A percentile compares a stretch with the other conserved stretches of the same genome.
phyloP scores from a whole-genome alignment of 2,113 vertebrate species.

The Scomber scombrus region DNA sequence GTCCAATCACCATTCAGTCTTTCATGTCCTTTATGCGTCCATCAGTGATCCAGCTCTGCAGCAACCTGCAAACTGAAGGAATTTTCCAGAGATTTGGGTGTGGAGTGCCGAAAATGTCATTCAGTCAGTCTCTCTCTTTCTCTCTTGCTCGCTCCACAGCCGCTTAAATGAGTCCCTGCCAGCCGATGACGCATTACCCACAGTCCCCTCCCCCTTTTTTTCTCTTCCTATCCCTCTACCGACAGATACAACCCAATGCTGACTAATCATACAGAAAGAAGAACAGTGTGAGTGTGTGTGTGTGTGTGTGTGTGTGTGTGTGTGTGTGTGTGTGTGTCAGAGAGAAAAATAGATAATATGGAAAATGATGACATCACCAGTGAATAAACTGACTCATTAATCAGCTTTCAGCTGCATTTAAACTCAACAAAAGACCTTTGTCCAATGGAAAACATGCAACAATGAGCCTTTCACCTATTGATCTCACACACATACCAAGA shows the following conservation, averaged over 20 bases:
- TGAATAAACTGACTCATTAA: slow-evolving; percentile 31
- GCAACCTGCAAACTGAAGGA: slow-evolving; percentile 42
- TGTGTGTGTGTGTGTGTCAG: not conserved
- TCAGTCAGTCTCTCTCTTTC: slow-evolving; percentile 33
- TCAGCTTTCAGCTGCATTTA: slow-evolving; percentile 22
- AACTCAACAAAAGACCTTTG: slow-evolving; percentile 22
- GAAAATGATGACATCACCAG: slow-evolving; percentile 87
- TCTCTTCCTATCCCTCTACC: not conserved
- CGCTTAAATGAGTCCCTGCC: slow-evolving; percentile 69
- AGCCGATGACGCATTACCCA: slow-evolving; percentile 71
- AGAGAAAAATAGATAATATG: slow-evolving; percentile 34
- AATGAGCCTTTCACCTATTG: slow-evolving; percentile 20
- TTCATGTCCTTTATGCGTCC: not conserved
- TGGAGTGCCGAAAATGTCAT: slow-evolving; percentile 59
- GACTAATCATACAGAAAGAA: slow-evolving; percentile 70
- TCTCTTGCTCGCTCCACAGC: slow-evolving; percentile 29
- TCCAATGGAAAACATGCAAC: slow-evolving; percentile 47
- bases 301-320: too few relatives aligned
- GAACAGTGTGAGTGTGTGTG: slow-evolving; percentile 14
- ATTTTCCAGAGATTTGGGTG: slow-evolving; percentile 65
- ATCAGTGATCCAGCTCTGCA: not conserved
- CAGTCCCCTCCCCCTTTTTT: slow-evolving; percentile 52
- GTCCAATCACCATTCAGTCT: not conserved
- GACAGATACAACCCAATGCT: slow-evolving; percentile 50
- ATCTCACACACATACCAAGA: slow-evolving; percentile 12